Conservation (phyloP, 2,797 vertebrate genomes). For the Mormyrus proboscirostris region DNA sequence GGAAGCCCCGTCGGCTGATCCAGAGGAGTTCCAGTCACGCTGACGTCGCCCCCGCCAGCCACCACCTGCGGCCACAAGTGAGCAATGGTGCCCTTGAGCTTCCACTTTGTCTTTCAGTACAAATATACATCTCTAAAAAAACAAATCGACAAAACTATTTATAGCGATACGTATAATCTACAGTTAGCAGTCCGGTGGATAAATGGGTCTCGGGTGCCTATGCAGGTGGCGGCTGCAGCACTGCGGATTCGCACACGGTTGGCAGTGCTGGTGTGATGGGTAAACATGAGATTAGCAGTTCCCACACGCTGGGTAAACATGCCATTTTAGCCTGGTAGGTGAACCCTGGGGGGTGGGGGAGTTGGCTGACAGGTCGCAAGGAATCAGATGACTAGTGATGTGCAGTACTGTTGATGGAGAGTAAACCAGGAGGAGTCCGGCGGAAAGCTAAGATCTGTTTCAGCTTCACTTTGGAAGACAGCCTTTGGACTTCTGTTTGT, state of each 20-base stretch:
- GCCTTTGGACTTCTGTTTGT: not conserved
- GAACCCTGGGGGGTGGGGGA: not conserved
- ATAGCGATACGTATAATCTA: not conserved
- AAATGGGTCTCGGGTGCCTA: not conserved
- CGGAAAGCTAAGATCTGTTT: not conserved
- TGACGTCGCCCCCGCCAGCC: constrained; percentile 85
- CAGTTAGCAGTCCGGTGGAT: not conserved
- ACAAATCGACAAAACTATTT: not conserved
- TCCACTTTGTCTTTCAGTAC: not conserved
- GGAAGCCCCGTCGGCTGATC: constrained; percentile 60
- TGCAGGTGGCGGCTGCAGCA: not conserved
- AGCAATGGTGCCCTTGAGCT: not conserved
- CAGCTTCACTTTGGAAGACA: not conserved
- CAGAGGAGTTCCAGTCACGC: constrained; percentile 76
- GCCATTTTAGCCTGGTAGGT: not conserved
- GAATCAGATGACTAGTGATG: not conserved
- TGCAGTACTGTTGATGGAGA: not conserved
- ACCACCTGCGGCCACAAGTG: constrained; percentile 39
- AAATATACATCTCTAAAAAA: not conserved
- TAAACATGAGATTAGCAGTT: not conserved
- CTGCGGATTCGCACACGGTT: not conserved
- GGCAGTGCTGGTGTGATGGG: not conserved
- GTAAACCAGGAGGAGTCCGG: not conserved
- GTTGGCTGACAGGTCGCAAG: not conserved
- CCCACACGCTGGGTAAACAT: not conserved